A percentile compares a stretch with the other conserved stretches of the same genome.
Evolutionary conservation across 1,140 invertebrate genomes (phyloP).

Genomic region (Popillia japonica): DNA sequence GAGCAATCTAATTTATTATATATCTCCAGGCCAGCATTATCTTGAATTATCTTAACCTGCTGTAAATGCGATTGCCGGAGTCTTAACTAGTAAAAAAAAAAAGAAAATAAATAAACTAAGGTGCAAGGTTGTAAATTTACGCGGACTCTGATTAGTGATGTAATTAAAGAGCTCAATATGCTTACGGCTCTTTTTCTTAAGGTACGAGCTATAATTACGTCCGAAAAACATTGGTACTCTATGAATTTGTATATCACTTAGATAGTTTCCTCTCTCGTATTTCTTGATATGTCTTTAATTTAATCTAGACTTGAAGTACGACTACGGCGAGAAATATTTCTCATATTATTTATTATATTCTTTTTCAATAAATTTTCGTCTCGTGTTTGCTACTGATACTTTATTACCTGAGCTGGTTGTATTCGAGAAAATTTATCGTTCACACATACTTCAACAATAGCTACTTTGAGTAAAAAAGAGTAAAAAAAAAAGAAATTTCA

Average conservation of each 20-base stretch:
- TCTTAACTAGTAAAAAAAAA: neutral
- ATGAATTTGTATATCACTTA: neutral
- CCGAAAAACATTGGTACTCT: neutral
- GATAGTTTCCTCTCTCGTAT: neutral
- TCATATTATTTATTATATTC: constrained; percentile 20
- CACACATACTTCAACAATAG: neutral
- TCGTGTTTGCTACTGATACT: neutral
- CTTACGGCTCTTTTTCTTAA: neutral
- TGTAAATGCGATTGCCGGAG: neutral
- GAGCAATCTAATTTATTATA: neutral
- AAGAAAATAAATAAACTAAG: neutral
- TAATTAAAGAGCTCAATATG: neutral
- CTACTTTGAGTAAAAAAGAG: neutral
- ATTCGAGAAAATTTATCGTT: neutral
- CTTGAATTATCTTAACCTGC: neutral
- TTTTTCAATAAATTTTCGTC: constrained; percentile 17
- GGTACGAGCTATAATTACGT: neutral
- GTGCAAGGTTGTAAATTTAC: neutral
- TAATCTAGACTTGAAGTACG: neutral
- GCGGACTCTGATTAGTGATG: neutral
- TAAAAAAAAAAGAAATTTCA: neutral
- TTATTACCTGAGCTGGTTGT: neutral
- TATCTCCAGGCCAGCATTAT: neutral
- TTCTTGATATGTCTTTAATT: neutral
- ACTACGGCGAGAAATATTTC: neutral